Evolutionary conservation across 2,888 invertebrate genomes (phyloP).

Genomic region (Neoascia interrupta): DNA sequence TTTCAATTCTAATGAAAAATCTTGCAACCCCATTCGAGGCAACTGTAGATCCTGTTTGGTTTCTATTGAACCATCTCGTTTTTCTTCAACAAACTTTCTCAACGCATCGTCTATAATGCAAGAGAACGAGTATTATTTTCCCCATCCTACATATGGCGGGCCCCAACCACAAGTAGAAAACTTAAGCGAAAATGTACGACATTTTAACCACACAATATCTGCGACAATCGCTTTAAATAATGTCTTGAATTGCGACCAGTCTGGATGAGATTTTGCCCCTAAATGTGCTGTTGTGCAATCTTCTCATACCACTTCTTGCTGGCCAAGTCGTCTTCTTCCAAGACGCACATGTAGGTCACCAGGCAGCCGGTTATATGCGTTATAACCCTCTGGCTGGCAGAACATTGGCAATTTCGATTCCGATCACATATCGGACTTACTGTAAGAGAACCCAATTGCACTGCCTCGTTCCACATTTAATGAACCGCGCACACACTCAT

Average conservation of each 20-base stretch:
- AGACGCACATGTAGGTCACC: constrained; percentile 21
- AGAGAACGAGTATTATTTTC: constrained; percentile 20
- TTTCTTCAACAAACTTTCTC: constrained; percentile 53
- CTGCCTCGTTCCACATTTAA: constrained; percentile 49
- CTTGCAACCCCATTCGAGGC: constrained; percentile 26
- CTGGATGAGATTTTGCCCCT: constrained; percentile 2
- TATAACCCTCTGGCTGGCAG: too few species aligned
- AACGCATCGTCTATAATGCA: background rate
- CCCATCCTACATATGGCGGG: too few species aligned
- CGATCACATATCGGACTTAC: constrained; percentile 34
- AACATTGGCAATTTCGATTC: too few species aligned
- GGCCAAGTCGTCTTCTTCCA: background rate
- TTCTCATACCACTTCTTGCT: background rate
- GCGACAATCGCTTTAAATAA: constrained; percentile 24
- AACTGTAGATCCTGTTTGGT: constrained; percentile 41
- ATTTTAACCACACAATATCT: background rate
- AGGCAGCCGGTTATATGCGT: constrained; percentile 18
- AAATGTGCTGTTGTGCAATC: background rate
- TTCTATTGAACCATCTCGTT: constrained; percentile 22
- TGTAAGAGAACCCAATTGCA: constrained; percentile 41
- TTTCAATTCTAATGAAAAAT: constrained; percentile 17
- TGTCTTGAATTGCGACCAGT: constrained; percentile 3
- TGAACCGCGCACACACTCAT: background rate
- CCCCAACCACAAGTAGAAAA: background rate
- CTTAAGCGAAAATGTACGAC: background rate